Percentiles rank a stretch among this genome's conserved stretches.
Conservation (phyloP, 64 coral and sea anemone genomes). For the Montipora capricornis region DNA sequence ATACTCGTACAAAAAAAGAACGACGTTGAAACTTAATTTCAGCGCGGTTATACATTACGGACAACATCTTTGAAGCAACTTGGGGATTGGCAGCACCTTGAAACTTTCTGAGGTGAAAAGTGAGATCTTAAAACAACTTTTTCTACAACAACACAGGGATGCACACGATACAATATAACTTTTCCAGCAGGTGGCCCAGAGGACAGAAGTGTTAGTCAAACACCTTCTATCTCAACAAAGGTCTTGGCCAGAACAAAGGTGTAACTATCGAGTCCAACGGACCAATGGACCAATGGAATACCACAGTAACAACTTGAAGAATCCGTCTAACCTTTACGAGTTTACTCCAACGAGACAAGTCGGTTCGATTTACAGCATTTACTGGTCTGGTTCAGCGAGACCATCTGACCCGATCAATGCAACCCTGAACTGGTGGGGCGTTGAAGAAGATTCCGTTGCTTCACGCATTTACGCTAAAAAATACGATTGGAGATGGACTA, state of each 20-base stretch:
- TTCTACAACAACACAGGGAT: slow-evolving; percentile 82
- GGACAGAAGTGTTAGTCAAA: slow-evolving; percentile 62
- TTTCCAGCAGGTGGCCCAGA: background rate
- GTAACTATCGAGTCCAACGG: slow-evolving; percentile 67
- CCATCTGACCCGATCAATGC: slow-evolving; percentile 30
- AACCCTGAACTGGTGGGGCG: slow-evolving; percentile 62
- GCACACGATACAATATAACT: slow-evolving; percentile 55
- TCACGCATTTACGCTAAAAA: slow-evolving; percentile 32
- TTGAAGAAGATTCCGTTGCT: slow-evolving; percentile 7
- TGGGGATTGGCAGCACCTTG: slow-evolving; percentile 38
- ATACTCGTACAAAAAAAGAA: background rate
- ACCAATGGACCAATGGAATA: slow-evolving; percentile 77
- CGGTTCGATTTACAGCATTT: background rate
- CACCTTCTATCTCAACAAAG: slow-evolving; percentile 61
- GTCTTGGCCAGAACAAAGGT: slow-evolving; percentile 45
- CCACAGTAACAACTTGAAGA: slow-evolving; percentile 65
- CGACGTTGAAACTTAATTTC: background rate
- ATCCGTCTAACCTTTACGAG: slow-evolving; percentile 83
- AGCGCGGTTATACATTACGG: slow-evolving; percentile 22
- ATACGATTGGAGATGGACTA: background rate
- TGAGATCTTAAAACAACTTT: slow-evolving; percentile 56
- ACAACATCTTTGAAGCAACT: slow-evolving; percentile 62
- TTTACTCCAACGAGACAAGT: slow-evolving; percentile 37
- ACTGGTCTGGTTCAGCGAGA: too few relatives aligned
- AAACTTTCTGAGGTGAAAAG: slow-evolving; percentile 36